phyloP scores from a whole-genome alignment of 2,797 vertebrate genomes.

The Ceyx erithaca region DNA sequence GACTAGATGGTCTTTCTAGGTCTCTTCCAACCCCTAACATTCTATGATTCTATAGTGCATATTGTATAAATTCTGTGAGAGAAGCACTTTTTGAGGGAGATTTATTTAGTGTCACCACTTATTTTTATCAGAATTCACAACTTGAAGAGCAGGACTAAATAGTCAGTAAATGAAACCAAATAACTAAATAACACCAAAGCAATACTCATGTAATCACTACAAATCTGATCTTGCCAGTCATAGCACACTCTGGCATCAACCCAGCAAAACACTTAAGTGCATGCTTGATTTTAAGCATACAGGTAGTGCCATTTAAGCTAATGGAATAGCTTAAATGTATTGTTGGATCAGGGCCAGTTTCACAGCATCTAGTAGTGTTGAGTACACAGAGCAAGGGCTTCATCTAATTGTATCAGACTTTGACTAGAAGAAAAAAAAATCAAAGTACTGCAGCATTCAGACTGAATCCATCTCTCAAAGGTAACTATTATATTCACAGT shows the following conservation, averaged over 20 bases:
- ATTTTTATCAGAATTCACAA: background rate
- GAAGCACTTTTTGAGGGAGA: background rate
- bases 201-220: background rate
- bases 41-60: background rate
- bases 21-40: too few relatives aligned
- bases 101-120: background rate
- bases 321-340: constrained; percentile 62
- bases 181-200: background rate
- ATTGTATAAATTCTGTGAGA: background rate
- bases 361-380: constrained; percentile 54
- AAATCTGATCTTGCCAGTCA: background rate
- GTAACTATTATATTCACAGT: background rate
- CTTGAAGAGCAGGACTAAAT: background rate
- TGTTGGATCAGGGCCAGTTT: constrained; percentile 43
- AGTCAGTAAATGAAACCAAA: background rate
- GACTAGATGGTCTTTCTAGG: too few relatives aligned
- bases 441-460: constrained; percentile 11
- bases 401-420: constrained; percentile 48
- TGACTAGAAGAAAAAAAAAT: constrained; percentile 27
- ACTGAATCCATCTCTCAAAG: background rate
- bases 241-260: background rate
- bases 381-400: background rate
- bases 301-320: constrained; percentile 61
- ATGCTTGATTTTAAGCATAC: constrained; percentile 34
- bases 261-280: constrained; percentile 58